phyloP scores from a whole-genome alignment of 2,888 invertebrate genomes.

The Lycia hirtaria region DNA sequence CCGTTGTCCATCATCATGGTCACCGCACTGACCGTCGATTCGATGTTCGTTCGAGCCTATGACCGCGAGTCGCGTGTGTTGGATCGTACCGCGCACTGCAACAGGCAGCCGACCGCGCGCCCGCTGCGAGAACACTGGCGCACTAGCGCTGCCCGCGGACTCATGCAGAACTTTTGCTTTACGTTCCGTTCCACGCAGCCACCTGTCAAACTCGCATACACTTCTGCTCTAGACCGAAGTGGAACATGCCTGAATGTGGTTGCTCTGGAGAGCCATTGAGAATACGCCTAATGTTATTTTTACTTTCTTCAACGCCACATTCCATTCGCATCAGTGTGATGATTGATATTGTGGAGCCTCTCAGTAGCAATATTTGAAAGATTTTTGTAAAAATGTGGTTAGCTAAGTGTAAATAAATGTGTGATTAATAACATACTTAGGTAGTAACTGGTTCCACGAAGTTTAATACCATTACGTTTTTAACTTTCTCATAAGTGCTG shows the following conservation, averaged over 20 bases:
- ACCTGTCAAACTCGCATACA: constrained; percentile 55
- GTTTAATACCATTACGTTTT: too few species aligned
- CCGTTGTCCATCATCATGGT: constrained; percentile 91
- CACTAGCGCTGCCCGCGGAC: constrained; percentile 76
- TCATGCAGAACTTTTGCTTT: constrained; percentile 65
- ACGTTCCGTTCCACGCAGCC: constrained; percentile 66
- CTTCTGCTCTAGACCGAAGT: constrained; percentile 16
- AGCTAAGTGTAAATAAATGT: too few species aligned
- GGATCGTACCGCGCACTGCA: constrained; percentile 83
- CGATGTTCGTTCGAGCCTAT: constrained; percentile 85
- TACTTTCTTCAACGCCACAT: constrained; percentile 7
- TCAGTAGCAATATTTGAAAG: background rate
- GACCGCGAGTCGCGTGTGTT: constrained; percentile 84
- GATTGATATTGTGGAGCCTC: background rate
- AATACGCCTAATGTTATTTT: constrained; percentile 36
- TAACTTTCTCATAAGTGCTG: too few species aligned
- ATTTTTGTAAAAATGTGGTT: too few species aligned
- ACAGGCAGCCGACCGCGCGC: constrained; percentile 83
- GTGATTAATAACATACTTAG: too few species aligned
- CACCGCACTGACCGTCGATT: constrained; percentile 86
- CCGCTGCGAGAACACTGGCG: constrained; percentile 83
- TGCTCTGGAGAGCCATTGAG: constrained; percentile 31
- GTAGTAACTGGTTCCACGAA: too few species aligned
- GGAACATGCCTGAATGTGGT: constrained; percentile 17
- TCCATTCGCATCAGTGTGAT: background rate